These are phyloP conservation scores for Agrochola lota DNA, from an alignment of 2,888 invertebrate genomes.

Conservation along the genomic window DNA sequence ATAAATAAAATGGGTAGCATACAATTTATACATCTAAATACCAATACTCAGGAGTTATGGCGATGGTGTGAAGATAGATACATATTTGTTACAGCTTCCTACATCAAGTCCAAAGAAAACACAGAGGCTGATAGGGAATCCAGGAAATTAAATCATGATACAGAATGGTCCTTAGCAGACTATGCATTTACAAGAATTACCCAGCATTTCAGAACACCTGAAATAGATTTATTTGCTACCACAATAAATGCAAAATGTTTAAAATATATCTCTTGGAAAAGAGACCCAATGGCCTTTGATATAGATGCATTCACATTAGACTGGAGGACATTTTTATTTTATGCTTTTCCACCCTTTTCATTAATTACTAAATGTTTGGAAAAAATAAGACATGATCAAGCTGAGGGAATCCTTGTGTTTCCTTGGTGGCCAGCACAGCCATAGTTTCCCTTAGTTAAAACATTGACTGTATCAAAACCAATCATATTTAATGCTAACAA, in stretches of 20 bases:
- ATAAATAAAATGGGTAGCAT: conserved; percentile 2
- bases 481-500: neutral
- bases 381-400: too few species aligned
- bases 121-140: conserved; percentile 5
- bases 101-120: conserved; percentile 2
- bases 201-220: neutral
- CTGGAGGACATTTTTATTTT: neutral
- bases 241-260: too few species aligned
- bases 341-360: too few species aligned
- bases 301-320: neutral
- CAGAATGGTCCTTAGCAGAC: conserved; percentile 10
- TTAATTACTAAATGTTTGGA: too few species aligned
- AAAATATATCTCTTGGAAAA: too few species aligned
- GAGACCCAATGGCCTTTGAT: too few species aligned
- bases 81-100: neutral
- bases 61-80: conserved; percentile 3
- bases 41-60: neutral
- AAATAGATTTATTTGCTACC: too few species aligned
- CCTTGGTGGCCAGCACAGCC: conserved; percentile 2
- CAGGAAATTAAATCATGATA: neutral
- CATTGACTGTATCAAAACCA: conserved; percentile 2
- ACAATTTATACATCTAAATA: neutral
- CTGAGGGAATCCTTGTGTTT: conserved; percentile 7
- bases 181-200: conserved; percentile 4
- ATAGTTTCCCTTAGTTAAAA: conserved; percentile 13